Evolutionary conservation across 2,888 invertebrate species (phyloP).

Genomic region (Mellilla xanthometata): DNA sequence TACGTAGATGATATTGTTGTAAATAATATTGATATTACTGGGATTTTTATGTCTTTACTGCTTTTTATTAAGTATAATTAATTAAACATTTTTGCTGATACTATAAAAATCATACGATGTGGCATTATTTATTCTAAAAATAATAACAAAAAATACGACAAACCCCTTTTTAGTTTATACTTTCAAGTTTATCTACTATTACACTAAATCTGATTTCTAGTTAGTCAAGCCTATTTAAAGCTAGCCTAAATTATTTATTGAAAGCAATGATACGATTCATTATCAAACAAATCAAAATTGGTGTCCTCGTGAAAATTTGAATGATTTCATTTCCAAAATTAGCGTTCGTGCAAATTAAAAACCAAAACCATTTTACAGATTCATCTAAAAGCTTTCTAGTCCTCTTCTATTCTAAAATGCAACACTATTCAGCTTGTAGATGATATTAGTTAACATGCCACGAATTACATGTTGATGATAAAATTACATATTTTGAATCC

Average conservation of each 20-base stretch:
- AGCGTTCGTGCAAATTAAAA: conserved; percentile 28
- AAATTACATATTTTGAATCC: conserved; percentile 7
- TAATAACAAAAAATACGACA: conserved; percentile 9
- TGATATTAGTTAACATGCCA: conserved; percentile 56
- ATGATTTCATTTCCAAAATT: conserved; percentile 28
- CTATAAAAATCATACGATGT: too few relatives aligned
- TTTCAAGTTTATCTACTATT: conserved; percentile 9
- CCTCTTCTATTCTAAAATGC: conserved; percentile 59
- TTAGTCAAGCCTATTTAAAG: conserved; percentile 38
- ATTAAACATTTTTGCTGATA: too few relatives aligned
- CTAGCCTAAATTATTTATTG: conserved; percentile 35
- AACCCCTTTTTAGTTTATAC: conserved; percentile 4
- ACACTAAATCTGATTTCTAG: conserved; percentile 24
- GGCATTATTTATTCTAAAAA: too few relatives aligned
- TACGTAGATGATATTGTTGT: too few relatives aligned
- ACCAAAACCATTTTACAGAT: conserved; percentile 30
- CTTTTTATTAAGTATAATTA: too few relatives aligned
- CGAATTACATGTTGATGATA: conserved; percentile 33
- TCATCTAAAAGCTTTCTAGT: conserved; percentile 63
- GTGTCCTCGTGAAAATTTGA: conserved; percentile 50
- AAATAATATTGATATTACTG: too few relatives aligned
- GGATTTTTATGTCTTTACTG: too few relatives aligned
- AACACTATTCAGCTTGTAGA: conserved; percentile 50
- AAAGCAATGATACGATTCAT: conserved; percentile 40
- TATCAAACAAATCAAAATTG: conserved; percentile 40